These are phyloP conservation scores for Acronicta leporina DNA, from an alignment of 2,888 invertebrate genomes.

Conservation along the genomic window DNA sequence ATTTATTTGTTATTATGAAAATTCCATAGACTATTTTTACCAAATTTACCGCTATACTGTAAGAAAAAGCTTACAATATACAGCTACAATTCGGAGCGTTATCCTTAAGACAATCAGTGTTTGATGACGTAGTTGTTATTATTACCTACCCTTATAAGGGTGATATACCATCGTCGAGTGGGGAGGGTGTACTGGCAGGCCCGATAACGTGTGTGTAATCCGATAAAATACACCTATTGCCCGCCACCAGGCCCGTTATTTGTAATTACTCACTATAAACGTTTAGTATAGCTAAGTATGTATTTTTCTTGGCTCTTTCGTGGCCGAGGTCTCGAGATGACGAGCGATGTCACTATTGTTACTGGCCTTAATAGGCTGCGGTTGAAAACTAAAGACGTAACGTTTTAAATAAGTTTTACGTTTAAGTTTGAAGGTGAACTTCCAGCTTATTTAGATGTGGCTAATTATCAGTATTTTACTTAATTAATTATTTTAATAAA, in stretches of 20 bases:
- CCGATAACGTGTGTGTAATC: slow-evolving; percentile 83
- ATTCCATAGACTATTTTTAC: no score
- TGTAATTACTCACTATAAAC: slow-evolving; percentile 73
- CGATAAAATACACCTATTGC: slow-evolving; percentile 83
- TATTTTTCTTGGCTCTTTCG: slow-evolving; percentile 17
- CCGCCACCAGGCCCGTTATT: slow-evolving; percentile 73
- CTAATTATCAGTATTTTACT: no score
- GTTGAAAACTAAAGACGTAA: no score
- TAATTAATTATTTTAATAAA: no score
- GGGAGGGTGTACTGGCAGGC: slow-evolving; percentile 65
- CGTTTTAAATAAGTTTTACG: no score
- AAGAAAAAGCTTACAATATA: background rate
- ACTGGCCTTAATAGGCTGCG: no score
- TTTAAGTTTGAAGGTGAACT: no score
- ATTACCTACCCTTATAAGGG: slow-evolving; percentile 56
- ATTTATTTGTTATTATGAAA: no score
- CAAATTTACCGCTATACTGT: no score
- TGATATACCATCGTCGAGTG: slow-evolving; percentile 70
- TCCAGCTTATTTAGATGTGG: no score
- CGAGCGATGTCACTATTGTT: no score
- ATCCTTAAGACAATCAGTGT: slow-evolving; percentile 29
- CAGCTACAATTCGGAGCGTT: slow-evolving; percentile 15
- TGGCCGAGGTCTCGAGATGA: no score
- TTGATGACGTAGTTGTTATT: slow-evolving; percentile 57
- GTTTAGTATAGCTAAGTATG: slow-evolving; percentile 52